Evolutionary conservation across 1,140 invertebrate genomes (phyloP).

Genomic region (Belonocnema kinseyi): DNA sequence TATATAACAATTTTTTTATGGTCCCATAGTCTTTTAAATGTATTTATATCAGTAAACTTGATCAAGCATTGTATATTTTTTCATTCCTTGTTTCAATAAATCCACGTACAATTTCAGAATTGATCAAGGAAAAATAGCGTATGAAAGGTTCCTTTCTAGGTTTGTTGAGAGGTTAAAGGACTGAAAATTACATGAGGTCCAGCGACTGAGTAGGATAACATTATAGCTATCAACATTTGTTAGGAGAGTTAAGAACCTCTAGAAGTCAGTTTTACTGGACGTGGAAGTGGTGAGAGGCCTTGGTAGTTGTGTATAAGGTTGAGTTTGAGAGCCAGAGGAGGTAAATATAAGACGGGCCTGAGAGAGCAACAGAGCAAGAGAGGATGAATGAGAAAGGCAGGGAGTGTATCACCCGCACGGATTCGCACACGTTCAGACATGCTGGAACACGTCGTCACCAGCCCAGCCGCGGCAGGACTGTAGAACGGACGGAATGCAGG

Average conservation of each 20-base stretch:
- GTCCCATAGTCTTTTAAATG: too few species aligned
- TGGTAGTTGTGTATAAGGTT: not conserved
- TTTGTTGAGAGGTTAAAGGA: not conserved
- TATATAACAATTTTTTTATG: too few species aligned
- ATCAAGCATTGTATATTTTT: too few species aligned
- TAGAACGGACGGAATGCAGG: slow-evolving; percentile 56
- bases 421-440: slow-evolving; percentile 52
- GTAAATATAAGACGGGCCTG: slow-evolving; percentile 35
- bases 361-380: slow-evolving; percentile 41
- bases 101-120: not conserved
- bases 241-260: not conserved
- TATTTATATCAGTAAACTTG: too few species aligned
- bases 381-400: slow-evolving; percentile 39
- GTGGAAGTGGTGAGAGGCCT: not conserved
- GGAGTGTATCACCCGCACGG: slow-evolving; percentile 31
- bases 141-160: not conserved
- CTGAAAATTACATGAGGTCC: not conserved
- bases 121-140: not conserved
- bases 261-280: not conserved
- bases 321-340: not conserved
- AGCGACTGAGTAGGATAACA: not conserved
- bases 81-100: too few species aligned
- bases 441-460: slow-evolving; percentile 52
- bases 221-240: not conserved
- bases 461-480: slow-evolving; percentile 53